Evolutionary conservation across 2,797 vertebrate species (phyloP), one percentile per base, ranked within the genome.

Genomic region (Hephaestus fuliginosus): DNA sequence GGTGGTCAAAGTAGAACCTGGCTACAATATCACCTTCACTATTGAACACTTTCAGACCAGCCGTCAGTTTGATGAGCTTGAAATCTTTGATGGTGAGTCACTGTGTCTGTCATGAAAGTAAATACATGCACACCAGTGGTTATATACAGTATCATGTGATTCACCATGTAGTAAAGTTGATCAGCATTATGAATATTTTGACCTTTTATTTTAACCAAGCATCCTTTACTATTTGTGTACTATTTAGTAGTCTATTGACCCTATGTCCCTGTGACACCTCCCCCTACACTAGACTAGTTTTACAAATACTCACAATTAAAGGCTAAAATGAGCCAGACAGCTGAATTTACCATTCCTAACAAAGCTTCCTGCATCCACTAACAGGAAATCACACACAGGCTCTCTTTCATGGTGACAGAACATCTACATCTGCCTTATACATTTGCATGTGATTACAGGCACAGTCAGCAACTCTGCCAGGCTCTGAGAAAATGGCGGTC

Each of bases 21-120:
- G 96, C 0, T 99, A 97, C 86, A 99, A 99, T 91, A 95, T 99
- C 90, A 96, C 98, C 66, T 95, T 99, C 86, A 98, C 96, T 0
- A 96, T 99, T 1, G 98, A 99, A 77, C 97, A 98, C 88, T 99
- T 99, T 91, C 97, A 98, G 91, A 99, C 98, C 0, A 98, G 97
- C 91, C 97, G 97, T 66, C 97, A 99, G 74, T 99, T 98, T 2
- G 98, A 99, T 1, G 97, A 99, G 92, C 97, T 99, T 9, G 98
- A 99, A 78, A 97, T 99, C 80, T 99, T 99, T 73, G 98, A 99
- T 0, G 97, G 98, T 98, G 82, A 96, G 96, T 87, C 28, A 15
- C 10, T 52, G 11, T 13, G 3, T 39, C 46, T 28, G 17, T 25
- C 22, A 12, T 41, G 36, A 52, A 58, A 62, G 51, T 22, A 15